Conservation (phyloP, 2,797 vertebrate species). For the Pangasius mekongensis region DNA sequence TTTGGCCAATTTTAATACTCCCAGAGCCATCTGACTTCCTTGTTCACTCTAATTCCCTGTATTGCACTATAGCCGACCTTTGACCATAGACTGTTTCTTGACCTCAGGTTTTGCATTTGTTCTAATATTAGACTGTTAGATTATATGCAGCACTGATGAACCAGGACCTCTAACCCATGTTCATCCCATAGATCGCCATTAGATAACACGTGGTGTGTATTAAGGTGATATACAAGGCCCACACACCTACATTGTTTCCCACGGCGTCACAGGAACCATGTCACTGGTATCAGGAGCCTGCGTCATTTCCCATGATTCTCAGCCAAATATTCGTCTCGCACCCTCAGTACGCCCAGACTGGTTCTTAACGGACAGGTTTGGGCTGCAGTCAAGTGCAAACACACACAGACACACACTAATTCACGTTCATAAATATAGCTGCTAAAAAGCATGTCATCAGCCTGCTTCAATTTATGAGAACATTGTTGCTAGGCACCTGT, state of each 20-base stretch:
- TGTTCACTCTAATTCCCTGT: not conserved
- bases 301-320: constrained; percentile 50
- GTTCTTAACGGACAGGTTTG: constrained; percentile 50
- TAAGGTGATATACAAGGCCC: constrained; percentile 15
- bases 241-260: constrained; percentile 55
- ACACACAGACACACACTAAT: not conserved
- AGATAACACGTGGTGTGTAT: not conserved
- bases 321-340: constrained; percentile 45
- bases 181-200: not conserved
- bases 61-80: not conserved
- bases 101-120: not conserved
- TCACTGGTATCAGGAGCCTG: constrained; percentile 48
- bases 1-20: not conserved
- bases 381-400: constrained; percentile 29
- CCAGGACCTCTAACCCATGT: not conserved
- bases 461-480: not conserved
- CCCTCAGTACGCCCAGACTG: constrained; percentile 55
- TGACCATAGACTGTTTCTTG: not conserved
- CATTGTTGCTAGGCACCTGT: not conserved
- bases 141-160: not conserved
- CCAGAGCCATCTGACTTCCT: not conserved
- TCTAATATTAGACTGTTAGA: not conserved
- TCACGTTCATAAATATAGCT: constrained; percentile 24
- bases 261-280: constrained; percentile 15
- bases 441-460: constrained; percentile 15